Conservation (phyloP, 2,113 vertebrate genomes). For the Anoplopoma fimbria region DNA sequence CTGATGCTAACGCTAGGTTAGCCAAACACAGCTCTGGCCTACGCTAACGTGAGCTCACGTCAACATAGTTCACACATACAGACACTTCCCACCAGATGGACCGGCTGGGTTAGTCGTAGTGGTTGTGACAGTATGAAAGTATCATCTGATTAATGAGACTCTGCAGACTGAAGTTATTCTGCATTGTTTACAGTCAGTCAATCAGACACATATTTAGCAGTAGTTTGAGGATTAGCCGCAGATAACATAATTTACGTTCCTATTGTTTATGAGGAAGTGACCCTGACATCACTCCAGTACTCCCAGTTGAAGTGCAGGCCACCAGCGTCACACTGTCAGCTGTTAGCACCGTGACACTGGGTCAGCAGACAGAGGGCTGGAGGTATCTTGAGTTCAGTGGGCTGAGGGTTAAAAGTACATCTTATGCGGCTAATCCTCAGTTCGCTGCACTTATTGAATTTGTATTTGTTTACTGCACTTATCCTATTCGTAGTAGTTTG, state of each 20-base stretch:
- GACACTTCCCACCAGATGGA: not conserved
- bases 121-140: too few relatives aligned
- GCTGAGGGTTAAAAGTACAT: not conserved
- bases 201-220: too few relatives aligned
- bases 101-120: not conserved
- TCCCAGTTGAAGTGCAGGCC: not conserved
- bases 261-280: constrained; percentile 19
- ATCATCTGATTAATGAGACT: too few relatives aligned
- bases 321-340: not conserved
- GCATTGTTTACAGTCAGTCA: too few relatives aligned
- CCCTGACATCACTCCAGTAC: not conserved
- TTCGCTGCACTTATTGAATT: too few relatives aligned
- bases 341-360: constrained; percentile 10
- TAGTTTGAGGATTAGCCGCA: too few relatives aligned
- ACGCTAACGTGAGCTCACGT: constrained; percentile 13
- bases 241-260: too few relatives aligned
- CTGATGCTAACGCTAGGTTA: constrained; percentile 32
- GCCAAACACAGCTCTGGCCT: constrained; percentile 60
- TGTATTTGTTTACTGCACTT: too few relatives aligned
- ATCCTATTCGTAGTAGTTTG: too few relatives aligned
- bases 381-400: not conserved
- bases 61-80: not conserved
- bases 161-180: too few relatives aligned
- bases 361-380: too few relatives aligned
- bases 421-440: too few relatives aligned